phyloP scores from a whole-genome alignment of 2,888 invertebrate species.

The Coelinius sp. region DNA sequence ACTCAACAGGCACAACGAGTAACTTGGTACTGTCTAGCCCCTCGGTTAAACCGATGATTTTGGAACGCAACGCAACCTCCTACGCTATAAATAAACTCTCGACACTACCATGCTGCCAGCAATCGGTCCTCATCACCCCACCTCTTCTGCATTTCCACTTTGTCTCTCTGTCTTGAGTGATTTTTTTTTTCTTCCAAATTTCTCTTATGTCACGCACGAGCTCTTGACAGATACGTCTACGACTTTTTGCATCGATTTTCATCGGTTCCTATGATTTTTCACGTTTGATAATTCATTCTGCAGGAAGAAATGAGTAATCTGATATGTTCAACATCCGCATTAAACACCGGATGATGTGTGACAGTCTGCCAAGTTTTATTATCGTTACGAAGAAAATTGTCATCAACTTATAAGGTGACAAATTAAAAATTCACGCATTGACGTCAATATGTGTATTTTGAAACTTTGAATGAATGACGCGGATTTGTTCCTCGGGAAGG shows the following conservation, averaged over 20 bases:
- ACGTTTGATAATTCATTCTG: not conserved
- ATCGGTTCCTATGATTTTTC: not conserved
- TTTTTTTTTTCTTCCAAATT: not conserved
- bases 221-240: not conserved
- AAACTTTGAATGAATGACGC: not conserved
- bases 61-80: constrained; percentile 68
- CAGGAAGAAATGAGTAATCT: too few relatives aligned
- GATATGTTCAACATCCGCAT: too few relatives aligned
- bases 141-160: constrained; percentile 15
- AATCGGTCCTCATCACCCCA: constrained; percentile 49
- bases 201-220: not conserved
- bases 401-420: not conserved
- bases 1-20: constrained; percentile 43
- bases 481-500: not conserved
- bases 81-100: constrained; percentile 68
- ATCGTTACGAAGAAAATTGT: not conserved
- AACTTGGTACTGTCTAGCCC: constrained; percentile 60
- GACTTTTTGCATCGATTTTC: not conserved
- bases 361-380: constrained; percentile 10
- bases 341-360: not conserved
- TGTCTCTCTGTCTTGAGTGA: not conserved
- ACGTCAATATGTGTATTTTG: not conserved
- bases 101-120: constrained; percentile 60
- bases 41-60: constrained; percentile 58
- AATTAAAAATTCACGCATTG: constrained; percentile 7